These are phyloP conservation scores for Cebus imitator DNA, from an alignment of 2,113 vertebrate species.

Conservation along the genomic window DNA sequence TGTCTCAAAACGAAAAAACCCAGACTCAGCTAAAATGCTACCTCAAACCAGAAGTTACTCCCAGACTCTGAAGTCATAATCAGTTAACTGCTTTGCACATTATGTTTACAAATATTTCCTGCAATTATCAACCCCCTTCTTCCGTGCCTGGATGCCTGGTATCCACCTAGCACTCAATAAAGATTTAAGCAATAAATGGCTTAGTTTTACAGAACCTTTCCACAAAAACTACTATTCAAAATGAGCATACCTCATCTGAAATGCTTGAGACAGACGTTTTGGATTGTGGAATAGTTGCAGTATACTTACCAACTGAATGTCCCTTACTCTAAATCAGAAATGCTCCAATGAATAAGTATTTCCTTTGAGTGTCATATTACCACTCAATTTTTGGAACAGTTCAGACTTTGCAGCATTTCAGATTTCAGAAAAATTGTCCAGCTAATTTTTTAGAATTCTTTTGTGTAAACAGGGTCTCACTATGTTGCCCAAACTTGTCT, in stretches of 20 bases:
- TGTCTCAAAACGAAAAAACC: no score
- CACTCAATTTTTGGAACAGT: background rate
- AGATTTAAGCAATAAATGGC: constrained; percentile 6
- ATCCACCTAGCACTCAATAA: background rate
- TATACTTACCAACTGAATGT: background rate
- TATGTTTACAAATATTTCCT: constrained; percentile 27
- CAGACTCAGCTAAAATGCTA: constrained; percentile 14
- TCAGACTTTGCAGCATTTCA: background rate
- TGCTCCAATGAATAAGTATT: background rate
- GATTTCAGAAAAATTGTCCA: background rate
- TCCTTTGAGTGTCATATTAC: background rate
- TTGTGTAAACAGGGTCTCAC: no score
- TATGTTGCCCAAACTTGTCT: no score
- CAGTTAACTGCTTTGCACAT: background rate
- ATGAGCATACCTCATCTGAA: background rate
- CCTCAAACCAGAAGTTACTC: background rate
- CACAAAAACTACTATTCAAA: background rate
- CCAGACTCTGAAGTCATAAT: background rate
- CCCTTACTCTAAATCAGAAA: background rate
- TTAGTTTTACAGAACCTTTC: constrained; percentile 30
- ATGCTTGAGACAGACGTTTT: background rate
- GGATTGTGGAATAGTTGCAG: background rate
- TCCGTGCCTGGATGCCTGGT: background rate
- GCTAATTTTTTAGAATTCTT: no score
- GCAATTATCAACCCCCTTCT: background rate